Percentiles rank a stretch among this genome's conserved stretches.
These are phyloP conservation scores for Hydractinia echinata DNA, from an alignment of 30 jellyfish, hydroid and myxozoan genomes.

Conservation along the genomic window DNA sequence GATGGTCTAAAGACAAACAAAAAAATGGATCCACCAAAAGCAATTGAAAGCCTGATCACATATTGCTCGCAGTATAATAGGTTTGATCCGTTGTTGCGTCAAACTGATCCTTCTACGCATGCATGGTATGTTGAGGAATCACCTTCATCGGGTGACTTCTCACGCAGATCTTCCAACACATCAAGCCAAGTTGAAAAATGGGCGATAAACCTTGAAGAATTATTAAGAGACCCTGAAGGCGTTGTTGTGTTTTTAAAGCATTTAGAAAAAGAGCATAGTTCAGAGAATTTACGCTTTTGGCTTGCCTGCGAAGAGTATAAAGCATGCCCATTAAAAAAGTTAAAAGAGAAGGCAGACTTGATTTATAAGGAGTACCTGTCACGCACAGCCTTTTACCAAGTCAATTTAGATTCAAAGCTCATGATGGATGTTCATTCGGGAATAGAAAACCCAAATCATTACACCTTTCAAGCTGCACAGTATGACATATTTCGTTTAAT, in stretches of 20 bases:
- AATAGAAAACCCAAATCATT: slow-evolving; percentile 63
- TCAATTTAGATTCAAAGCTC: slow-evolving; percentile 74
- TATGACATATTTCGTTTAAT: slow-evolving; percentile 57
- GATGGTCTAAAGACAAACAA: slow-evolving; percentile 1
- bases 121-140: slow-evolving; percentile 21
- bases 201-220: slow-evolving; percentile 53
- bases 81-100: slow-evolving; percentile 49
- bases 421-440: slow-evolving; percentile 63
- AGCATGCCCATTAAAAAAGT: slow-evolving; percentile 54
- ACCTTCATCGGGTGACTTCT: background rate
- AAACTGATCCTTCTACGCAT: slow-evolving; percentile 4
- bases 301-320: slow-evolving; percentile 79
- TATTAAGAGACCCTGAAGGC: slow-evolving; percentile 73
- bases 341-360: slow-evolving; percentile 51
- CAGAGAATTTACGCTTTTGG: slow-evolving; percentile 93
- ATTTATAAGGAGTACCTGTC: slow-evolving; percentile 69
- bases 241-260: slow-evolving; percentile 58
- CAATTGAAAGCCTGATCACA: slow-evolving; percentile 38
- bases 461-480: slow-evolving; percentile 85
- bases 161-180: background rate
- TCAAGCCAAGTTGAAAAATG: slow-evolving; percentile 67
- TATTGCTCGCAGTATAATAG: slow-evolving; percentile 46
- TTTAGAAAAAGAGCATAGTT: slow-evolving; percentile 86
- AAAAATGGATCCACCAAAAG: slow-evolving; percentile 26
- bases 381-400: slow-evolving; percentile 60